Base-by-base conservation (phyloP, 2,797 vertebrate species). In the Parauchenoglanis ngamensis region DNA sequence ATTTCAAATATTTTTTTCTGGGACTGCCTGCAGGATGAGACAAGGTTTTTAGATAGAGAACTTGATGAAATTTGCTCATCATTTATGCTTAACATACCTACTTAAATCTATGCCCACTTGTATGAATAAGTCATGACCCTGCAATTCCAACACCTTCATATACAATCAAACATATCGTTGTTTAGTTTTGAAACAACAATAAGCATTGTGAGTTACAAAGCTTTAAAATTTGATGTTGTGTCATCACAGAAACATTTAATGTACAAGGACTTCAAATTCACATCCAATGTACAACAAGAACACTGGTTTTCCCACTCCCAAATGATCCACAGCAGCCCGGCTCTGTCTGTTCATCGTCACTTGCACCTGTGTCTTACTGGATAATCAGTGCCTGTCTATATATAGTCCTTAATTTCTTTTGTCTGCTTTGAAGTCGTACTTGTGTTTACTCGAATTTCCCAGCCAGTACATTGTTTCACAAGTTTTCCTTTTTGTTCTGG, bases 391-490 rank as follows among this genome's bases (percentile, higher is more conserved):
- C 67, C 80, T 83, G 61, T 67, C 80, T 83, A 83, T 67, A 83
- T 52, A 83, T 67, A 67, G n/a, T 19, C 61, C 80, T 1, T 52
- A 67, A 67, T 83, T 83, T 67, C 0, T 67, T 83, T 67, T 83
- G 44, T 31, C 61, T 67, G 80, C 80, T 67, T 81, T 80, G 78
- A 83, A 83, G 44, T 49, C 44, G 40, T 28, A 5, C 59, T 49
- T 65, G 79, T 65, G 79, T 82, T 82, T 82, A 82, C 25, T 65
- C 49, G 40, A 82, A 82, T 82, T 82, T 83, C 46, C 44, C 12
- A 67, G 80, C 80, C 80, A 67, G 80, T 83, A 31, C 80, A 83
- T 83, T 83, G 61, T 67, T 83, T 83, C 61, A 83, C 80, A 83
- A 83, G 80, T 83, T 82, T 82, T 67, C 80, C 61, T 82, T 82